Conservation (phyloP, 2,113 vertebrate genomes). For the Hemiscyllium ocellatum region DNA sequence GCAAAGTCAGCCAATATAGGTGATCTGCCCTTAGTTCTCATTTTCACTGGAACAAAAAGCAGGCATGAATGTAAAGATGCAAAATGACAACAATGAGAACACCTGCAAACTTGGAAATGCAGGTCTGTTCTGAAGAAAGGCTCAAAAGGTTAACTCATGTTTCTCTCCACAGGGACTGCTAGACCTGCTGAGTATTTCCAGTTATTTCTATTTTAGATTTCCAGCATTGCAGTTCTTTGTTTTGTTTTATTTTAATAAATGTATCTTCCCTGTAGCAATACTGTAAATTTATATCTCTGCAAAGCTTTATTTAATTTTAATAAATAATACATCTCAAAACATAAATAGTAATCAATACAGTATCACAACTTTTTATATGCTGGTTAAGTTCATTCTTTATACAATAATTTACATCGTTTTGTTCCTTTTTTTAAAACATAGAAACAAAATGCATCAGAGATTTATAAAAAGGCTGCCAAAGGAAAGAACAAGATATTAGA, state of each 20-base stretch:
- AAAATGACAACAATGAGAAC: neutral
- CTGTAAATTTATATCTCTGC: neutral
- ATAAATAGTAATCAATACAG: neutral
- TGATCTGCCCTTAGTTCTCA: neutral
- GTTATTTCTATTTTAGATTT: no score
- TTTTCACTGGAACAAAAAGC: neutral
- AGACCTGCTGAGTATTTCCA: no score
- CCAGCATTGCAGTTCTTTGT: no score
- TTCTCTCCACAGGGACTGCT: no score
- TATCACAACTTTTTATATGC: neutral
- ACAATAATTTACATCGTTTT: neutral
- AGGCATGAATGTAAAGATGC: neutral
- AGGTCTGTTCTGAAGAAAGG: no score
- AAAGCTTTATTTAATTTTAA: neutral
- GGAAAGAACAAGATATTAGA: neutral
- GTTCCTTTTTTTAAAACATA: neutral
- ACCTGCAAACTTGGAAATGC: neutral
- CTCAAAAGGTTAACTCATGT: no score
- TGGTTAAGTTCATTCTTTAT: neutral
- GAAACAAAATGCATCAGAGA: neutral
- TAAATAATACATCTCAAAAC: neutral
- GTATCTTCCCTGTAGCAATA: neutral
- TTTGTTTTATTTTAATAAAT: neutral
- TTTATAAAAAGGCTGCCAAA: neutral
- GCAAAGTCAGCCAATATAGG: neutral